Conservation (phyloP, 1,140 invertebrate genomes). For the Euglossa dilemma region DNA sequence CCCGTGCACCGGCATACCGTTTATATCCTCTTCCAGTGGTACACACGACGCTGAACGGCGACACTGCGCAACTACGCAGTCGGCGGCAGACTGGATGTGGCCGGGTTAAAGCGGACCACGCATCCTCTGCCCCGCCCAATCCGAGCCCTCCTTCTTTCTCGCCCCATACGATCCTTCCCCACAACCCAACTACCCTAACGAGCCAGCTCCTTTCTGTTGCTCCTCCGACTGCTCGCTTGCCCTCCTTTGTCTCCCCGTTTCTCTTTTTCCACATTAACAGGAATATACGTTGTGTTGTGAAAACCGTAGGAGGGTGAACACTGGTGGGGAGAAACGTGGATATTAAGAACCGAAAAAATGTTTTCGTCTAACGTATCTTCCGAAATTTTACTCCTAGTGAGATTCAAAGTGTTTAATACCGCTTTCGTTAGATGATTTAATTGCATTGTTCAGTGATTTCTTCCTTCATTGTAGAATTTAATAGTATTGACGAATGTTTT, state of each 20-base stretch:
- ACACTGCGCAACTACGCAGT: constrained; percentile 56
- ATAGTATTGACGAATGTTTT: too few species aligned
- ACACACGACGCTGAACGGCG: neutral
- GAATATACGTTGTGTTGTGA: neutral
- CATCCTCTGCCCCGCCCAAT: constrained; percentile 49
- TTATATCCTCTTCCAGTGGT: constrained; percentile 12
- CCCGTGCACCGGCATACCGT: constrained; percentile 26
- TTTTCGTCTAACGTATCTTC: neutral
- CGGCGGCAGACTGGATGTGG: constrained; percentile 64
- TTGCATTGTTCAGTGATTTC: neutral
- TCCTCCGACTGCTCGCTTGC: neutral
- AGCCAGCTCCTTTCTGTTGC: neutral
- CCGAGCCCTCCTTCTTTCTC: constrained; percentile 11
- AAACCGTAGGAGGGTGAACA: neutral
- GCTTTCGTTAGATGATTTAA: neutral
- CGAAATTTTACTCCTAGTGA: neutral
- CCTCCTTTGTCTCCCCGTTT: neutral
- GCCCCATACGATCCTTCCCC: constrained; percentile 7
- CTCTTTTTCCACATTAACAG: neutral
- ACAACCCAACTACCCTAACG: constrained; percentile 28
- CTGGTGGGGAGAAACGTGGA: neutral
- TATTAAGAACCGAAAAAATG: neutral
- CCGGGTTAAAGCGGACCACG: constrained; percentile 57
- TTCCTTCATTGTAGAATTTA: too few species aligned
- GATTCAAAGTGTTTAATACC: neutral